Conservation (phyloP, 2,797 vertebrate species). For the Pantherophis vulpinus region DNA sequence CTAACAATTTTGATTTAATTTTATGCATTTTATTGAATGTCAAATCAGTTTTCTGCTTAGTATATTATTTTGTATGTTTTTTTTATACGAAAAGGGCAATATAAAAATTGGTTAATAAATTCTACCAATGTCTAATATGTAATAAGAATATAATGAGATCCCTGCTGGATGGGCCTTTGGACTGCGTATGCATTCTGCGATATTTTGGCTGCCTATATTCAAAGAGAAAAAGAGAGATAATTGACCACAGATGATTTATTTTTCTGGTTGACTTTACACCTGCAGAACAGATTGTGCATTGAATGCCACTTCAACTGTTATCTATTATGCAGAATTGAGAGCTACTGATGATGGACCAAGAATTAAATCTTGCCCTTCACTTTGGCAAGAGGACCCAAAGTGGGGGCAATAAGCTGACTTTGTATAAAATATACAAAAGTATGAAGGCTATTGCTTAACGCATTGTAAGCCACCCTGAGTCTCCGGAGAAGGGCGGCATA, state of each 20-base stretch:
- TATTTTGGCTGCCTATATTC: background rate
- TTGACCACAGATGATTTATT: background rate
- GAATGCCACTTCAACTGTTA: background rate
- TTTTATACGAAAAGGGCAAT: background rate
- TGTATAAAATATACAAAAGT: too few species aligned
- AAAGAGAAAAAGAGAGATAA: background rate
- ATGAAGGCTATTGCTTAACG: too few species aligned
- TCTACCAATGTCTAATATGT: background rate
- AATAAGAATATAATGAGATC: background rate
- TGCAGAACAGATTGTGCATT: background rate
- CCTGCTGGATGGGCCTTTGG: background rate
- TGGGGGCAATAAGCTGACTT: too few species aligned
- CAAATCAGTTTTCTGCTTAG: background rate
- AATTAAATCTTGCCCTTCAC: background rate
- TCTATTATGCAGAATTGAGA: background rate
- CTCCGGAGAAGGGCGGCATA: too few species aligned
- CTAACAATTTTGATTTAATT: background rate
- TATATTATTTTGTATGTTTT: background rate
- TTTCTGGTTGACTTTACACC: background rate
- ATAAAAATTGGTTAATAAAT: background rate
- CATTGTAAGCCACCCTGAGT: too few species aligned
- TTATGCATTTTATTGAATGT: background rate
- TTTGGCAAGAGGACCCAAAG: background rate
- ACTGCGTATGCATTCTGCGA: background rate
- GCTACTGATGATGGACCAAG: background rate